These are phyloP conservation scores for Andrena trimmerana DNA, from an alignment of 2,888 invertebrate genomes.

Conservation along the genomic window DNA sequence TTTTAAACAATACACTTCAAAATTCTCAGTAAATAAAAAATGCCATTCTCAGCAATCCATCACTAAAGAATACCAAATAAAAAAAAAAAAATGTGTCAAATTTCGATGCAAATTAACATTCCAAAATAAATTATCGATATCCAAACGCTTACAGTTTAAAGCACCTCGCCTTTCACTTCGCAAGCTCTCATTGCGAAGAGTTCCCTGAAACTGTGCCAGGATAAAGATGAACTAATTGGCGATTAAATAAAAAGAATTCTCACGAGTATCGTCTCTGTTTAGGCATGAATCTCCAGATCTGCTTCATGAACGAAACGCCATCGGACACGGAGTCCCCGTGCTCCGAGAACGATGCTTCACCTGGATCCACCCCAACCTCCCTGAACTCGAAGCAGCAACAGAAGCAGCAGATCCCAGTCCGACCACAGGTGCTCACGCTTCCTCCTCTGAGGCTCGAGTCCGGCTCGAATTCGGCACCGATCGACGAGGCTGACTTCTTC, in stretches of 20 bases:
- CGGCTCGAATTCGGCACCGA: constrained; percentile 71
- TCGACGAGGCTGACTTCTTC: constrained; percentile 92
- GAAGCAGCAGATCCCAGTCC: constrained; percentile 61
- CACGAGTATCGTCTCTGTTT: constrained; percentile 42
- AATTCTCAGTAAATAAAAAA: too few relatives aligned
- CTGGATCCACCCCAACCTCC: constrained; percentile 68
- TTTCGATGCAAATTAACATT: too few relatives aligned
- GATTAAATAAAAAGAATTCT: not conserved
- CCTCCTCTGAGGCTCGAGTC: constrained; percentile 81
- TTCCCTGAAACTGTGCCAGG: too few relatives aligned
- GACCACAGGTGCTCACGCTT: constrained; percentile 82
- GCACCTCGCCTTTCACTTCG: too few relatives aligned
- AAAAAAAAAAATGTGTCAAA: too few relatives aligned
- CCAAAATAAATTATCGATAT: too few relatives aligned
- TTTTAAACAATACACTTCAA: too few relatives aligned
- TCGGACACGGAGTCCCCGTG: constrained; percentile 93
- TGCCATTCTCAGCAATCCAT: too few relatives aligned
- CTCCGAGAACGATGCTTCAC: constrained; percentile 88
- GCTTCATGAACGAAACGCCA: constrained; percentile 97
- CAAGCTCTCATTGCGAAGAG: too few relatives aligned
- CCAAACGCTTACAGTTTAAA: too few relatives aligned
- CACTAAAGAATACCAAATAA: too few relatives aligned
- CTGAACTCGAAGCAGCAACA: constrained; percentile 67
- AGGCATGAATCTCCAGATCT: constrained; percentile 97
- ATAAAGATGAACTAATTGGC: too few relatives aligned